Evolutionary conservation across 2,113 vertebrate species (phyloP).

Genomic region (Crypturellus undulatus): DNA sequence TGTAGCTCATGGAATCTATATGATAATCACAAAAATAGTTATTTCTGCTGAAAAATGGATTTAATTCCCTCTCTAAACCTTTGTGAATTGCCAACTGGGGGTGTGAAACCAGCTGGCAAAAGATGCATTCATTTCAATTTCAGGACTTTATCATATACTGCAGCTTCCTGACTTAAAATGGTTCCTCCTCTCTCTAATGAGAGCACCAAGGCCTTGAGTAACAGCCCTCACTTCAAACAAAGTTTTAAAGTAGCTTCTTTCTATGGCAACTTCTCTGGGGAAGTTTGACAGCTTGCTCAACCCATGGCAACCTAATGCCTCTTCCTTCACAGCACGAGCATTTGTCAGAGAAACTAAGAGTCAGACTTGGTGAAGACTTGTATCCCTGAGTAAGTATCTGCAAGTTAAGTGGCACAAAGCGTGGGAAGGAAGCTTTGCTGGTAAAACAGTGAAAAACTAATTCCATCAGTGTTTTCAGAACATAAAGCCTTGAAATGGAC

Average conservation of each 20-base stretch:
- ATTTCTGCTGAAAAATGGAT: conserved; percentile 67
- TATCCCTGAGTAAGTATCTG: neutral
- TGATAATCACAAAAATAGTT: conserved; percentile 69
- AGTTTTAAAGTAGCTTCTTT: conserved; percentile 49
- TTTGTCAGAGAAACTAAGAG: conserved; percentile 26
- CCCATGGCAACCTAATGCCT: neutral
- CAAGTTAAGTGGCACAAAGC: conserved; percentile 49
- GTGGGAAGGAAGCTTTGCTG: conserved; percentile 61
- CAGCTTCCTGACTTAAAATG: conserved; percentile 36
- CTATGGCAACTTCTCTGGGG: neutral
- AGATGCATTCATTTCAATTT: conserved; percentile 51
- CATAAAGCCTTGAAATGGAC: neutral
- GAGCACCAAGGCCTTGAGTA: conserved; percentile 44
- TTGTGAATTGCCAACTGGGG: conserved; percentile 72
- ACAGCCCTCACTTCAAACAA: conserved; percentile 35
- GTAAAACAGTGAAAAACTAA: conserved; percentile 55
- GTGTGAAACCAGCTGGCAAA: conserved; percentile 75
- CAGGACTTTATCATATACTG: conserved; percentile 51
- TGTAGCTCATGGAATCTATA: conserved; percentile 66
- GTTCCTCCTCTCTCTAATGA: conserved; percentile 39
- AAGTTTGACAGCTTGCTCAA: conserved; percentile 22
- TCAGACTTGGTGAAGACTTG: conserved; percentile 8
- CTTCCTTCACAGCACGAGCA: conserved; percentile 19
- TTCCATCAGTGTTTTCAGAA: conserved; percentile 63
- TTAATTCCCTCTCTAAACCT: conserved; percentile 70